Evolutionary conservation across 2,797 vertebrate species (phyloP).

Genomic region (Gymnodraco acuticeps): DNA sequence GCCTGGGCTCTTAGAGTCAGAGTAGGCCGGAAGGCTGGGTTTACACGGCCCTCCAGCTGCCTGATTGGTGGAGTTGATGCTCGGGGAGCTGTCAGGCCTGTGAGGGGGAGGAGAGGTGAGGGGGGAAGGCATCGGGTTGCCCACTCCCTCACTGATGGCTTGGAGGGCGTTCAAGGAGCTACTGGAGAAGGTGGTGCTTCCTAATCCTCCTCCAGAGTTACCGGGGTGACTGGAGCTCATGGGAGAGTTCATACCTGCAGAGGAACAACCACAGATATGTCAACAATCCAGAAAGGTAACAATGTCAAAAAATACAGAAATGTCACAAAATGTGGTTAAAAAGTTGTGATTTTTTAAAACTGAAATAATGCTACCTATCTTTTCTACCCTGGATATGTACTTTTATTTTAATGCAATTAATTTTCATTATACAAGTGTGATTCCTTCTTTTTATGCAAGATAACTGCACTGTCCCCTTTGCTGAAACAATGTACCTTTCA

Average conservation of each 20-base stretch:
- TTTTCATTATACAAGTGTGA: too few species aligned
- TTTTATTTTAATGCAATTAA: too few species aligned
- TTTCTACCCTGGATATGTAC: too few species aligned
- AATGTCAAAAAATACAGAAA: background rate
- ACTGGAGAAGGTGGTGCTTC: slow-evolving; percentile 91
- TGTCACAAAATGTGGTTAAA: background rate
- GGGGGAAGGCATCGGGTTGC: slow-evolving; percentile 92
- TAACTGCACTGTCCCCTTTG: too few species aligned
- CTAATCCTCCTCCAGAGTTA: slow-evolving; percentile 82
- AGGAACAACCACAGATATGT: slow-evolving; percentile 11
- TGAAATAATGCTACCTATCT: too few species aligned
- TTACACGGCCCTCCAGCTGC: slow-evolving; percentile 71
- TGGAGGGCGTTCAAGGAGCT: slow-evolving; percentile 98
- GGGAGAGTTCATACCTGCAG: slow-evolving; percentile 92
- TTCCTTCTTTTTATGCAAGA: too few species aligned
- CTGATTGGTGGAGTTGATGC: slow-evolving; percentile 86
- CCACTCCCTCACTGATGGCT: slow-evolving; percentile 98
- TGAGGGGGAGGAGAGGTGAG: slow-evolving; percentile 91
- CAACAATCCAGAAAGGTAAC: background rate
- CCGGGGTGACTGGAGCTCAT: slow-evolving; percentile 89
- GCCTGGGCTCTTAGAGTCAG: slow-evolving; percentile 92
- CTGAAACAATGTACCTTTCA: too few species aligned
- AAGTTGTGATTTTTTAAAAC: background rate
- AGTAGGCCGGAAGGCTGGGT: slow-evolving; percentile 64
- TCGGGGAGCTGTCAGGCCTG: slow-evolving; percentile 93